phyloP scores from a whole-genome alignment of 1,140 invertebrate genomes.

The Delia radicum region DNA sequence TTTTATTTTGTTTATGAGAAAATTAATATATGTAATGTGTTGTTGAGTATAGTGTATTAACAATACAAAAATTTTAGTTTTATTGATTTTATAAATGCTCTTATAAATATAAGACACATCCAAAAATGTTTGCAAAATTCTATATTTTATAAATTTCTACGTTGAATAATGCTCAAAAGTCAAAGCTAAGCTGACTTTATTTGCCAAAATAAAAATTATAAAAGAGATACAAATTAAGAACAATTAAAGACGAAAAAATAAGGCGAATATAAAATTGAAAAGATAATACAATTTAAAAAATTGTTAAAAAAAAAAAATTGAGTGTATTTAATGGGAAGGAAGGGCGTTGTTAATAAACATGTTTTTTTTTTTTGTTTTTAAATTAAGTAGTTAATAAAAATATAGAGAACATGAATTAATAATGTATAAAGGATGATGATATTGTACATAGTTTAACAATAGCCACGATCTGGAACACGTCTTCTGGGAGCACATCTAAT shows the following conservation, averaged over 20 bases:
- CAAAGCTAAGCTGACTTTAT: neutral
- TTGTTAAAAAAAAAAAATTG: neutral
- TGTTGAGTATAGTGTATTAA: neutral
- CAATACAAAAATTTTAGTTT: neutral
- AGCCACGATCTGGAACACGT: conserved; percentile 82
- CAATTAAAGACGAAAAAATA: too few relatives aligned
- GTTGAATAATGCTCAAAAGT: neutral
- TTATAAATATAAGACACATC: neutral
- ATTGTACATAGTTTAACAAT: conserved; percentile 66
- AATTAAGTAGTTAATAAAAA: conserved; percentile 2
- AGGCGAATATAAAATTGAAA: too few relatives aligned
- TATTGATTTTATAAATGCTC: neutral
- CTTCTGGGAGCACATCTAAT: conserved; percentile 92
- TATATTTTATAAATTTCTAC: neutral
- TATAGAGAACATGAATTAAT: conserved; percentile 8
- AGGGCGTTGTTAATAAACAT: neutral
- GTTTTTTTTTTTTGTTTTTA: conserved; percentile 4
- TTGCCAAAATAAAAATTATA: neutral
- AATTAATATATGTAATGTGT: neutral
- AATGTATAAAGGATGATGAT: neutral
- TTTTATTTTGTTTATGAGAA: neutral
- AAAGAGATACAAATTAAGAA: neutral
- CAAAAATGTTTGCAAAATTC: neutral
- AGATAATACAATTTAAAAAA: neutral
- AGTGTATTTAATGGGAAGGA: neutral